Conservation (phyloP, 1,140 invertebrate species). For the Neodiprion lecontei region DNA sequence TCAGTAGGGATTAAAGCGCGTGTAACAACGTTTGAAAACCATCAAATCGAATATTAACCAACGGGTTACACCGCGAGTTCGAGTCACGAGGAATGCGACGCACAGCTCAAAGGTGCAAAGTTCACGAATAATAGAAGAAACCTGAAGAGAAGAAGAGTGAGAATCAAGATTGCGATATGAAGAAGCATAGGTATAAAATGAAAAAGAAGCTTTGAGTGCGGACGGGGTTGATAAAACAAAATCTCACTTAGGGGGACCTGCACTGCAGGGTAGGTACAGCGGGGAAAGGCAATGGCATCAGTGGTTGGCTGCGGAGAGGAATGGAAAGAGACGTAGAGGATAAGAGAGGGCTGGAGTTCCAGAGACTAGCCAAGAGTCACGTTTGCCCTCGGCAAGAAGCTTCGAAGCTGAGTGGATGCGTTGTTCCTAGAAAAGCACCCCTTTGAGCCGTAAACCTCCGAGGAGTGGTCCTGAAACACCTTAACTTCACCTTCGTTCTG, state of each 20-base stretch:
- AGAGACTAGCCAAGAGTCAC: neutral
- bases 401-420: constrained; percentile 4
- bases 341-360: neutral
- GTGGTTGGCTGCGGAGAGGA: neutral
- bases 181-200: neutral
- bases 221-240: neutral
- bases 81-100: too few relatives aligned
- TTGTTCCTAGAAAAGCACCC: constrained; percentile 7
- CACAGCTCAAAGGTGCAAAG: too few relatives aligned
- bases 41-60: too few relatives aligned
- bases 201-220: neutral
- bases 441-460: constrained; percentile 6
- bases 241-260: neutral
- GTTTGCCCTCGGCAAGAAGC: neutral
- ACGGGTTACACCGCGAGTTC: too few relatives aligned
- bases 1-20: too few relatives aligned
- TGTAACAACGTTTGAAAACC: too few relatives aligned
- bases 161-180: neutral
- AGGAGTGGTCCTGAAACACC: constrained; percentile 4
- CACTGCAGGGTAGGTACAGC: neutral
- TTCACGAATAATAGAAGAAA: too few relatives aligned
- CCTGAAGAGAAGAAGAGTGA: too few relatives aligned
- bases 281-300: neutral
- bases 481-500: constrained; percentile 5
- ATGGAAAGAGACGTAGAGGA: too few relatives aligned